phyloP scores from a whole-genome alignment of 2,797 vertebrate genomes.

The Perodicticus potto region DNA sequence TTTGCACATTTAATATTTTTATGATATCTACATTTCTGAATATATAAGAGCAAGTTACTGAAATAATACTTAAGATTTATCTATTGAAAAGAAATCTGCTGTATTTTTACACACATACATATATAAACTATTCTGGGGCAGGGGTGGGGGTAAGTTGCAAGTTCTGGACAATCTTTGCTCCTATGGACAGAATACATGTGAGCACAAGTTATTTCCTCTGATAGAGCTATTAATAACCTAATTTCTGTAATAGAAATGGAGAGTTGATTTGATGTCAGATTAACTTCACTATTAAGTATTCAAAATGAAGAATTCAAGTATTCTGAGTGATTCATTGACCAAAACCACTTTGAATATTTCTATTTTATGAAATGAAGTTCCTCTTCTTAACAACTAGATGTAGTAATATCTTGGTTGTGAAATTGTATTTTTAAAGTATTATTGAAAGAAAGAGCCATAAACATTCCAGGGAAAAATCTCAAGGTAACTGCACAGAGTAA shows the following conservation, averaged over 20 bases:
- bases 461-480: conserved; percentile 74
- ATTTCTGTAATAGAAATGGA: conserved; percentile 75
- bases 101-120: conserved; percentile 84
- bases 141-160: not conserved
- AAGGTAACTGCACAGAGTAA: conserved; percentile 75
- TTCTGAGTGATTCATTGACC: conserved; percentile 60
- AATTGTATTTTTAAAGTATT: conserved; percentile 79
- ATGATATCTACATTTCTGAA: conserved; percentile 80
- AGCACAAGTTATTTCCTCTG: conserved; percentile 74
- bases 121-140: not conserved
- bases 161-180: conserved; percentile 63
- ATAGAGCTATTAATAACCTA: conserved; percentile 62
- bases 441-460: conserved; percentile 78
- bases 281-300: conserved; percentile 66
- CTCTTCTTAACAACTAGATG: conserved; percentile 68
- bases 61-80: conserved; percentile 78
- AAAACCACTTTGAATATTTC: conserved; percentile 78
- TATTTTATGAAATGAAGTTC: conserved; percentile 78
- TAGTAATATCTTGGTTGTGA: conserved; percentile 79
- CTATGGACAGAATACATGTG: conserved; percentile 72
- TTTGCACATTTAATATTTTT: conserved; percentile 87
- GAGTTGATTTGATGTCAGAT: conserved; percentile 61
- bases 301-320: conserved; percentile 71
- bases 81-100: conserved; percentile 85
- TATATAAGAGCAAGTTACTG: conserved; percentile 79